phyloP scores from a whole-genome alignment of 2,888 invertebrate genomes.

The Noctua fimbriata region DNA sequence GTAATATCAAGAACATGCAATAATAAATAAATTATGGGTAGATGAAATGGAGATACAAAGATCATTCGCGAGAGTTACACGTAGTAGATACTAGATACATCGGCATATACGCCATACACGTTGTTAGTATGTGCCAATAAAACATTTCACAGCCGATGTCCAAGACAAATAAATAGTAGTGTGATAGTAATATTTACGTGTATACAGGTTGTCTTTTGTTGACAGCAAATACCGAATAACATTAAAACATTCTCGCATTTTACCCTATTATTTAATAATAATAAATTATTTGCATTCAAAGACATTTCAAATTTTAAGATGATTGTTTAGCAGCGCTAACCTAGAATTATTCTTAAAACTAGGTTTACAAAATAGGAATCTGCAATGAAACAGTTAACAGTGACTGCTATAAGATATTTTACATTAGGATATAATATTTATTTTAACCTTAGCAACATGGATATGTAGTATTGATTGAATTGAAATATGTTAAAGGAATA shows the following conservation, averaged over 20 bases:
- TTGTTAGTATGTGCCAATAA: slow-evolving; percentile 67
- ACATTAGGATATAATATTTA: slow-evolving; percentile 56
- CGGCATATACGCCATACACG: slow-evolving; percentile 54
- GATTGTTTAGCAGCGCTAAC: slow-evolving; percentile 68
- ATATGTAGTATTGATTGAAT: slow-evolving; percentile 71
- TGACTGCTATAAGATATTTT: slow-evolving; percentile 55
- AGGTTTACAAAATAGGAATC: slow-evolving; percentile 88
- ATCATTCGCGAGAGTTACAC: slow-evolving; percentile 65
- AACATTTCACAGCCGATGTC: slow-evolving; percentile 75
- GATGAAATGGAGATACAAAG: slow-evolving; percentile 59
- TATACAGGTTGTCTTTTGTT: slow-evolving; percentile 63
- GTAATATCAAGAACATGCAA: slow-evolving; percentile 70
- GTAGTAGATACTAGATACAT: slow-evolving; percentile 61
- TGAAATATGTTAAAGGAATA: slow-evolving; percentile 51
- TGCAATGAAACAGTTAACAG: slow-evolving; percentile 82
- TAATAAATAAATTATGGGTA: slow-evolving; percentile 60
- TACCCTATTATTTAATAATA: slow-evolving; percentile 75
- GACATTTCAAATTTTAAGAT: slow-evolving; percentile 76
- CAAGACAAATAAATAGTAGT: slow-evolving; percentile 57
- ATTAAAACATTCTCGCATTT: slow-evolving; percentile 73
- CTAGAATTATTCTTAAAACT: slow-evolving; percentile 85
- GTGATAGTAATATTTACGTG: slow-evolving; percentile 48
- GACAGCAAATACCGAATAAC: slow-evolving; percentile 65
- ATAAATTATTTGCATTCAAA: slow-evolving; percentile 80
- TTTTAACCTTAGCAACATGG: slow-evolving; percentile 71